Percentiles rank a stretch among this genome's conserved stretches.
These are phyloP conservation scores for Centrocercus urophasianus DNA, from an alignment of 2,113 vertebrate genomes.

Conservation along the genomic window DNA sequence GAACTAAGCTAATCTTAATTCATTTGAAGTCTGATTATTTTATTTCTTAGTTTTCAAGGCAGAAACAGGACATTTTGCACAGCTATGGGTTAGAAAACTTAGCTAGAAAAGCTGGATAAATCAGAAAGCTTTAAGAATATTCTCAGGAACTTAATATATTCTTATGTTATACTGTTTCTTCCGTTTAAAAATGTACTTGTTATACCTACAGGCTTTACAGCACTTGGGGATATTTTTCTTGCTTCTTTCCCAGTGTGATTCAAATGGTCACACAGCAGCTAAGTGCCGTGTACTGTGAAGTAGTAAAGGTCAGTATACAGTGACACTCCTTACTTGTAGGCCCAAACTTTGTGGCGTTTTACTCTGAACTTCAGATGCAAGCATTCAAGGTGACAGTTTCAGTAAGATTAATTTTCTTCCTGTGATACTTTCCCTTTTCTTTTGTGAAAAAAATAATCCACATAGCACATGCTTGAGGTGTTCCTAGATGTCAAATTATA, in stretches of 20 bases:
- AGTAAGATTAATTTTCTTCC: not conserved
- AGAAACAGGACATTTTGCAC: not conserved
- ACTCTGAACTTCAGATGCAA: not conserved
- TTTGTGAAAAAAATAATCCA: not conserved
- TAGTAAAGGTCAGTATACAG: not conserved
- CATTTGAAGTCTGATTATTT: not conserved
- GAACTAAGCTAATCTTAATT: not conserved
- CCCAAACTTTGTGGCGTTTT: not conserved
- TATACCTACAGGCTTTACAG: not conserved
- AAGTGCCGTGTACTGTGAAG: not conserved
- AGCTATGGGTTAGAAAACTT: not conserved
- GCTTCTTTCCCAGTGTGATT: not conserved
- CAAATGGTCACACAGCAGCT: not conserved
- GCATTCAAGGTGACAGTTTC: not conserved
- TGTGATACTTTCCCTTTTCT: not conserved
- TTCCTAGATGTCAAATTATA: not conserved
- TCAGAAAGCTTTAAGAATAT: not conserved
- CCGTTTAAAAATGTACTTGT: not conserved
- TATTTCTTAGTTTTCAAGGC: not conserved
- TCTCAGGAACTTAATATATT: not conserved
- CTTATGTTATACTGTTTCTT: not conserved
- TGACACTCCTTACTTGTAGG: not conserved
- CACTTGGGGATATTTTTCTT: not conserved
- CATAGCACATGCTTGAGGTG: not conserved
- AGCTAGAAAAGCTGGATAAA: not conserved